These are phyloP conservation scores for Drosophila mulleri DNA, from an alignment of 2,888 invertebrate species.

Conservation along the genomic window DNA sequence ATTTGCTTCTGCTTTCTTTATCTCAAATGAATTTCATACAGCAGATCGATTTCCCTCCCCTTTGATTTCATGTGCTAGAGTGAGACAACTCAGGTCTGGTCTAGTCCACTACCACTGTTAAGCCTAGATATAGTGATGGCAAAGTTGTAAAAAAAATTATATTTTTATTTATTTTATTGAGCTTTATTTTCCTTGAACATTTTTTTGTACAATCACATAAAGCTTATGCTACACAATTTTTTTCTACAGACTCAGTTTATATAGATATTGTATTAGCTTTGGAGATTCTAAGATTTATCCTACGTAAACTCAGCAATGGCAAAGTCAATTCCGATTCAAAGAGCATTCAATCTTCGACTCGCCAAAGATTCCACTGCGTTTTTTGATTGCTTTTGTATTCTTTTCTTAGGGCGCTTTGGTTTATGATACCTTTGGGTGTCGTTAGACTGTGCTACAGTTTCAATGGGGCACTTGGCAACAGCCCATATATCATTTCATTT, in stretches of 20 bases:
- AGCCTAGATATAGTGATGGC: too few relatives aligned
- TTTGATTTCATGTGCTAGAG: not conserved
- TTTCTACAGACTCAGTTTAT: too few relatives aligned
- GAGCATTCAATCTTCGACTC: not conserved
- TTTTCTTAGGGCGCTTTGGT: constrained; percentile 41
- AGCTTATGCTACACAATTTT: too few relatives aligned
- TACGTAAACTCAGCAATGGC: too few relatives aligned
- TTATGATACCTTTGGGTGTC: constrained; percentile 75
- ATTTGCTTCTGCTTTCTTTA: too few relatives aligned
- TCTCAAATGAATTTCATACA: not conserved
- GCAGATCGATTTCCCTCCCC: not conserved
- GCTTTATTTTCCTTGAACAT: too few relatives aligned
- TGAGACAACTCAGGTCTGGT: not conserved
- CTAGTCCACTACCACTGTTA: not conserved
- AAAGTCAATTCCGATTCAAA: not conserved
- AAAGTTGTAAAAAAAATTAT: too few relatives aligned
- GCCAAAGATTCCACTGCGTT: not conserved
- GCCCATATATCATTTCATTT: constrained; percentile 20
- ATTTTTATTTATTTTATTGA: too few relatives aligned
- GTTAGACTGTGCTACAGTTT: constrained; percentile 48
- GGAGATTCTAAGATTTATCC: too few relatives aligned
- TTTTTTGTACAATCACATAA: too few relatives aligned
- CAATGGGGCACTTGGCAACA: constrained; percentile 16
- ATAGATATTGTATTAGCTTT: too few relatives aligned
- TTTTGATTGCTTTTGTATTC: constrained; percentile 13